Evolutionary conservation across 2,797 vertebrate genomes (phyloP), one percentile per base, ranked within the genome.

Genomic region (Pelodytes ibericus): DNA sequence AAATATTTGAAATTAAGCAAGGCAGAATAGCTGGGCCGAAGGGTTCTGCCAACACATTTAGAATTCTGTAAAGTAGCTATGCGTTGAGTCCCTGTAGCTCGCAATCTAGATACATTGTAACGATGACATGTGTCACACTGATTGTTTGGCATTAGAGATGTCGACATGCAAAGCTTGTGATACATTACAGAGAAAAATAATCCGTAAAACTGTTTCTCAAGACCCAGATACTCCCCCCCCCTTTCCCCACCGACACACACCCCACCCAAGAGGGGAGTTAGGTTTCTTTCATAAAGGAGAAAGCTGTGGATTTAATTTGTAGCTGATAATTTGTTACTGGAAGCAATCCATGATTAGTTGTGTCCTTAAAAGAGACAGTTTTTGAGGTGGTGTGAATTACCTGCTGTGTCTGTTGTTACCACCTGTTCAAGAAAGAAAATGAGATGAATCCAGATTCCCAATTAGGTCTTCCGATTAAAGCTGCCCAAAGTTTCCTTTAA

Each of bases 351-450:
- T 95, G 94, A 95, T 96, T 95, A 95, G 91, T 93, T 88, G 91
- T 94, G 92, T 95, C 93, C 94, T 92, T 92, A 93, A 90, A 92
- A 92, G 94, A 92, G n/a, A 94, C 95, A 93, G 94, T 96, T 98
- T 97, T 94, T 94, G 95, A 96, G 95, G 93, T 95, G 90, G 94
- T 94, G 94, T 89, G 93, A 95, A 96, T 96, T 95, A 95, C 95
- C 95, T 93, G 94, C 96, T 95, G 95, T 92, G 95, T 93, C 91
- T 95, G 93, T 96, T 97, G 94, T 94, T 92, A 90, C 91, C 91
- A 91, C 91, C 90, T 91, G 85, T 93, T 94, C 92, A 93, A 89
- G 91, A 89, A 91, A 89, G 91, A 90, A 95, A 94, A 95, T 93
- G 91, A 93, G 90, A 89, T 91, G 92, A 86, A 87, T 89, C 89